Percentiles rank a stretch among this genome's conserved stretches.
Evolutionary conservation across 2,113 vertebrate genomes (phyloP).

Genomic region (Rhea americana): DNA sequence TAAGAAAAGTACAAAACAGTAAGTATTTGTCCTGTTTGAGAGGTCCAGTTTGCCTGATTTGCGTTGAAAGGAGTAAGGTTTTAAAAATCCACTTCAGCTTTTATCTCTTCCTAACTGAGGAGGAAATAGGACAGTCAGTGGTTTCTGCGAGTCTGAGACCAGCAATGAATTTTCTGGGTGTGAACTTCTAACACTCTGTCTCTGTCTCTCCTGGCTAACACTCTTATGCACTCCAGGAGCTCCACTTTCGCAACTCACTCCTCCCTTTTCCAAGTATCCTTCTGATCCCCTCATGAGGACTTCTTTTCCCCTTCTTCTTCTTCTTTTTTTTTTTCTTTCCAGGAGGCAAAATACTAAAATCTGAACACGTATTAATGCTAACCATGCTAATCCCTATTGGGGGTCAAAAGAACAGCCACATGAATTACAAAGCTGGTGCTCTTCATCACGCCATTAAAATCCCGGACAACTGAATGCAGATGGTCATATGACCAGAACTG

Average conservation of each 20-base stretch:
- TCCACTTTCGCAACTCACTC: neutral
- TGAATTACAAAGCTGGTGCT: neutral
- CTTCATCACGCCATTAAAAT: slow-evolving; percentile 23
- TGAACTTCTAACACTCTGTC: neutral
- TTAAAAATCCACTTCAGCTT: slow-evolving; percentile 12
- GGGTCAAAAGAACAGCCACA: neutral
- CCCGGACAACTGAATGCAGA: slow-evolving; percentile 20
- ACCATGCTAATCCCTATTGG: neutral
- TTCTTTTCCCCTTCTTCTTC: neutral
- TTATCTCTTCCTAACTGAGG: neutral
- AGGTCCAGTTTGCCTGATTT: neutral
- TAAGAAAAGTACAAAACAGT: neutral
- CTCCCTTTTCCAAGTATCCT: neutral
- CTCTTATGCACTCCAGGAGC: neutral
- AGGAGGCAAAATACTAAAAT: neutral
- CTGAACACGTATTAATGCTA: neutral
- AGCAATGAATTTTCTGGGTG: neutral
- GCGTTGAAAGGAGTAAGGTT: neutral
- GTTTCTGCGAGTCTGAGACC: neutral
- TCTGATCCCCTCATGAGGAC: neutral
- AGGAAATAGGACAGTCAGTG: neutral
- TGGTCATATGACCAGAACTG: slow-evolving; percentile 9
- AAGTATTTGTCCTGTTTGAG: neutral
- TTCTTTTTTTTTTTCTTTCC: neutral
- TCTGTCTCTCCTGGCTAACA: neutral